Base-by-base conservation (phyloP, 1,140 invertebrate genomes). In the Platorchestia sp. region DNA sequence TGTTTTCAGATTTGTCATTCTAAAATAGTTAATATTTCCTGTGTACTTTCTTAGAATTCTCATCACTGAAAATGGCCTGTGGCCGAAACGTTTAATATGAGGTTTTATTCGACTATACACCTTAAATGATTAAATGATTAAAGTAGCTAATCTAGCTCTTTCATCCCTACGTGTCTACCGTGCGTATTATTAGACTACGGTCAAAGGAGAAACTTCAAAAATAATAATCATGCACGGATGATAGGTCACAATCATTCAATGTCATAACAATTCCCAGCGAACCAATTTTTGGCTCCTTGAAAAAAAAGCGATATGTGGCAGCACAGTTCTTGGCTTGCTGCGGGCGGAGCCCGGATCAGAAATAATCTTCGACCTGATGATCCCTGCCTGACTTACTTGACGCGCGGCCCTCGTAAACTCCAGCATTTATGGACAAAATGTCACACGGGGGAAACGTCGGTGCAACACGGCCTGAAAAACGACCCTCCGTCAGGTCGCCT, bases 371-470 rank as follows among this genome's bases (percentile, higher is more conserved):
- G 43, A 42, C 44, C 36, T 93, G 45, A 93, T 93, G 41, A 45
- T 93, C 91, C 40, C 36, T 40, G 36, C 10, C 45, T 93, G 91
- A 93, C 91, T 93, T 93, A 93, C 45, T 45, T 10, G 91, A 93
- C 91, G 44, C 45, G 43, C 10, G 7, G 40, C 41, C 43, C 91
- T 45, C 91, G 45, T 93, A 93, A 93, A 93, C 45, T 93, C 36
- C 14, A 19, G 19, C 45, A 47, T 93, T 93, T 93, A 91, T 91
- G 89, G 89, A 91, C 44, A 91, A 91, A 91, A 91, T 44, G 89
- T 42, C 89, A 91, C 36, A 7, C 44, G 7, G 42, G 41, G 89
- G 89, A 91, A 91, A 36, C 89, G 89, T 7, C 43, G 41, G 43
- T 27, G 89, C 89, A 91, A 91, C 89, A 91, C 43, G 16, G 41